A percentile compares a stretch with the other conserved stretches of the same genome.
Conservation (phyloP, 1,140 invertebrate species). For the Sitophilus oryzae region DNA sequence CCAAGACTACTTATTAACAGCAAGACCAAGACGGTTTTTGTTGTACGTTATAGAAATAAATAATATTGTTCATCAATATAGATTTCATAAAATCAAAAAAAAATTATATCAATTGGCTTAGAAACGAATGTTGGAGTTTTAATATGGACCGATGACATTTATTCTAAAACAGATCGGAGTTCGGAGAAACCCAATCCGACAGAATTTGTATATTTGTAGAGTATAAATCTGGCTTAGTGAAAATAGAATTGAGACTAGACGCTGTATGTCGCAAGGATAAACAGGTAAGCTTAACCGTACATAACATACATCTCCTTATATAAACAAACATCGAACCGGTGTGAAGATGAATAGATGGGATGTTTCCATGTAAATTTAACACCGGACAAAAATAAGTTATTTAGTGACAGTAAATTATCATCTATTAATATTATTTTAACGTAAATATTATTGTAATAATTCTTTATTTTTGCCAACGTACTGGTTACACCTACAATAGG, state of each 20-base stretch:
- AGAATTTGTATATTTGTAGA: neutral
- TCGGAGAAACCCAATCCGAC: neutral
- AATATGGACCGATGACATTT: neutral
- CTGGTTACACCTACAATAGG: slow-evolving; percentile 21
- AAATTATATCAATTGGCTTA: neutral
- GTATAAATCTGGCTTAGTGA: neutral
- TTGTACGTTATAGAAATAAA: too few relatives aligned
- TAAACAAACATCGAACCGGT: slow-evolving; percentile 16
- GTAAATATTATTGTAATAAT: slow-evolving; percentile 25
- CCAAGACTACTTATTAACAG: too few relatives aligned
- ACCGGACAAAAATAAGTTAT: slow-evolving; percentile 24
- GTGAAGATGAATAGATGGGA: slow-evolving; percentile 19
- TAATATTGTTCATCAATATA: too few relatives aligned
- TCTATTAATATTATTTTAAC: slow-evolving; percentile 22
- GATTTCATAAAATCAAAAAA: too few relatives aligned
- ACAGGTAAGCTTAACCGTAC: slow-evolving; percentile 16
- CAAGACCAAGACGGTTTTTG: too few relatives aligned
- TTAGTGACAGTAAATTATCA: slow-evolving; percentile 24
- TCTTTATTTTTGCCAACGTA: slow-evolving; percentile 17
- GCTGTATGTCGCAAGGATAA: slow-evolving; percentile 7
- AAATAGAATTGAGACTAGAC: neutral
- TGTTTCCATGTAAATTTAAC: slow-evolving; percentile 18
- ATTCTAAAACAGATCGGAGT: neutral
- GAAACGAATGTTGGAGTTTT: neutral
- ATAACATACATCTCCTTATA: slow-evolving; percentile 16